A percentile compares a stretch with the other conserved stretches of the same genome.
Evolutionary conservation across 1,140 invertebrate genomes (phyloP).

Genomic region (Papilio glaucus): DNA sequence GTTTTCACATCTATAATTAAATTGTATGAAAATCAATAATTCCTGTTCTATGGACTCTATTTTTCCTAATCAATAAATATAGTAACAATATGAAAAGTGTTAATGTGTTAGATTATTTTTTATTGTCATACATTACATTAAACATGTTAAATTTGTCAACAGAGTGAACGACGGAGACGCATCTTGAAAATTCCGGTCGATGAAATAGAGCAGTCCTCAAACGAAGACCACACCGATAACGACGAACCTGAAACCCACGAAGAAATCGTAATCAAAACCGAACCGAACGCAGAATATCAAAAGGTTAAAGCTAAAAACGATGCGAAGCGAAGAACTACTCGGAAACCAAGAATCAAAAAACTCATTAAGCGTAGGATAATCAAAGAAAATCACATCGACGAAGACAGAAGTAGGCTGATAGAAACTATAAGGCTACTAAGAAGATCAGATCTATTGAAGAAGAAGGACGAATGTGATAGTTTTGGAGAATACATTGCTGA

Average conservation of each 20-base stretch:
- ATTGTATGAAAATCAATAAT: no score
- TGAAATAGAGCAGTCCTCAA: slow-evolving; percentile 42
- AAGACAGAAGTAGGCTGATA: slow-evolving; percentile 47
- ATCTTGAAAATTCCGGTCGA: slow-evolving; percentile 31
- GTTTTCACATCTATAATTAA: no score
- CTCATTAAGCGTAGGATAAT: slow-evolving; percentile 43
- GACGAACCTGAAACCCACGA: slow-evolving; percentile 41
- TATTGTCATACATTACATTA: no score
- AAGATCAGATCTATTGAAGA: slow-evolving; percentile 54
- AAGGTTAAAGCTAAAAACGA: slow-evolving; percentile 14
- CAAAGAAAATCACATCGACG: slow-evolving; percentile 40
- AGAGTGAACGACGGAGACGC: slow-evolving; percentile 21
- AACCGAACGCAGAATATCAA: slow-evolving; percentile 44
- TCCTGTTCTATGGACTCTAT: no score
- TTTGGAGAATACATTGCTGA: slow-evolving; percentile 77
- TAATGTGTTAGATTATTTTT: no score
- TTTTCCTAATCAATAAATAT: no score
- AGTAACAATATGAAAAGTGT: no score
- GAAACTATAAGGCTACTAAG: slow-evolving; percentile 53
- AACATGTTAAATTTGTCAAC: neutral
- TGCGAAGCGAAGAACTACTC: slow-evolving; percentile 29
- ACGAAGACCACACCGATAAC: slow-evolving; percentile 40
- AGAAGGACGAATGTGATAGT: slow-evolving; percentile 75
- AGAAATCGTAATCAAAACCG: slow-evolving; percentile 58
- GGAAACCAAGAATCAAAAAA: slow-evolving; percentile 46